Percentiles rank a stretch among this genome's conserved stretches.
phyloP scores from a whole-genome alignment of 2,113 vertebrate species.

The Chlorocebus sabaeus region DNA sequence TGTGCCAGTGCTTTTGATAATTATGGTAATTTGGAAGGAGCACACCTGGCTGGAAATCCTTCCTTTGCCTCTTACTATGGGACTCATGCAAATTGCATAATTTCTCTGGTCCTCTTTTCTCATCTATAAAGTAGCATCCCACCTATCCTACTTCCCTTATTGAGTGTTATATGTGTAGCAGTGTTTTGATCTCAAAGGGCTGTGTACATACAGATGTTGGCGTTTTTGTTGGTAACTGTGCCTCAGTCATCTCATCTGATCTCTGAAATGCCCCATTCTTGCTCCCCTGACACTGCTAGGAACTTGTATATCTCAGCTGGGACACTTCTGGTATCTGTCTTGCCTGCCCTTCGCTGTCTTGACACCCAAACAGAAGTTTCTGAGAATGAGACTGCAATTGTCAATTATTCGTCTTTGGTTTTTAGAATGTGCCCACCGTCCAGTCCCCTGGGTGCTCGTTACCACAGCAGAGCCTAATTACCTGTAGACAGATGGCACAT shows the following conservation, averaged over 20 bases:
- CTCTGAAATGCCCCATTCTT: background rate
- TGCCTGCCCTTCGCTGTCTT: background rate
- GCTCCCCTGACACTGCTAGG: background rate
- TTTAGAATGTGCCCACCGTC: background rate
- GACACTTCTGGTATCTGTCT: background rate
- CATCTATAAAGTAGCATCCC: background rate
- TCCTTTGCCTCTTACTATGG: background rate
- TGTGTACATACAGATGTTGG: accelerated
- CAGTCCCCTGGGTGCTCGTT: background rate
- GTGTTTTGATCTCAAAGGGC: background rate
- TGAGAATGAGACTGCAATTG: background rate
- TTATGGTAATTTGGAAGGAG: background rate
- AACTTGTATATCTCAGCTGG: background rate
- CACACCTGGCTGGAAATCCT: background rate
- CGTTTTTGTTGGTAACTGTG: background rate
- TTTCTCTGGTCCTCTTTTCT: constrained; percentile 4
- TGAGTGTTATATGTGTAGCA: background rate
- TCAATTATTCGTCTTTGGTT: background rate
- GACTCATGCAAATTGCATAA: background rate
- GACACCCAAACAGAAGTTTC: background rate
- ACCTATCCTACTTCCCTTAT: background rate
- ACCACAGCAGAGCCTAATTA: background rate
- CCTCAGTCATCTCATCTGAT: background rate
- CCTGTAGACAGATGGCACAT: background rate
- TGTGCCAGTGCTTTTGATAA: background rate